These are phyloP conservation scores for Galleria mellonella DNA, from an alignment of 1,140 invertebrate species.

Conservation along the genomic window DNA sequence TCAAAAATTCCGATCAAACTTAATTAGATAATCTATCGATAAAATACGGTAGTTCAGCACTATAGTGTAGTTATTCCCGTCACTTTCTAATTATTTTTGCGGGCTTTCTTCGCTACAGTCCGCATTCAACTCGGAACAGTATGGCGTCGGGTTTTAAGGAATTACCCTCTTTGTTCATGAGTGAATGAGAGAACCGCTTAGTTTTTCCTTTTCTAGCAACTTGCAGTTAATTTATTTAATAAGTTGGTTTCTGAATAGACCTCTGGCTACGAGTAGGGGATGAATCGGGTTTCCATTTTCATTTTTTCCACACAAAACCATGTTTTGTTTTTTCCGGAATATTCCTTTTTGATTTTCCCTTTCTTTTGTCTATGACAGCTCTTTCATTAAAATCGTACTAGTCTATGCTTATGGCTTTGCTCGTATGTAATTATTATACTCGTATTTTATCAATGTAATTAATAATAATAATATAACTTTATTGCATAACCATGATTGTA, in stretches of 20 bases:
- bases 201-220: constrained; percentile 61
- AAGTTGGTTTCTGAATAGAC: constrained; percentile 64
- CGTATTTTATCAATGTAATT: too few relatives aligned
- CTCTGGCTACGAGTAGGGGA: constrained; percentile 22
- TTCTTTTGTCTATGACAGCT: background rate
- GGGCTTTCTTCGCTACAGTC: constrained; percentile 58
- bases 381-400: too few relatives aligned
- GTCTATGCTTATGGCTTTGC: too few relatives aligned
- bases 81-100: constrained; percentile 71
- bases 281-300: constrained; percentile 56
- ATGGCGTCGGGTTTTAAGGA: constrained; percentile 62
- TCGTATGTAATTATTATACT: too few relatives aligned
- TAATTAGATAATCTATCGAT: too few relatives aligned
- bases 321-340: constrained; percentile 35
- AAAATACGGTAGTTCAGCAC: constrained; percentile 1
- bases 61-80: constrained; percentile 40
- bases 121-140: constrained; percentile 47
- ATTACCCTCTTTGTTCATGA: constrained; percentile 58
- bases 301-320: constrained; percentile 46
- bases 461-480: too few relatives aligned
- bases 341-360: background rate
- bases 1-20: too few relatives aligned
- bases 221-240: constrained; percentile 71
- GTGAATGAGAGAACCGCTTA: constrained; percentile 55
- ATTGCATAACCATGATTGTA: too few relatives aligned